A percentile compares a stretch with the other conserved stretches of the same genome.
phyloP scores from a whole-genome alignment of 2,797 vertebrate genomes.

The Catamblyrhynchus diadema region DNA sequence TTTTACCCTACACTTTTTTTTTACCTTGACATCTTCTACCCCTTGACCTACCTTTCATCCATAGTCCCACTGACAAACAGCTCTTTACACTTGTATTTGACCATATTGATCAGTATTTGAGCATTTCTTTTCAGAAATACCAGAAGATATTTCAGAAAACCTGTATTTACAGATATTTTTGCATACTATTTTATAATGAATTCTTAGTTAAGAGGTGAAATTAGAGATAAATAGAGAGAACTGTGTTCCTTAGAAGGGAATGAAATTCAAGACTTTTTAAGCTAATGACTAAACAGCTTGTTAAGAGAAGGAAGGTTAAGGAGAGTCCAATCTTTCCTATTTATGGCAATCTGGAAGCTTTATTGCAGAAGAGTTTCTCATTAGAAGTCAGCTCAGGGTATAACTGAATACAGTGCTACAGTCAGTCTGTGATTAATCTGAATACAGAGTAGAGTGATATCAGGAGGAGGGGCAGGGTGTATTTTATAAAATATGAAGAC shows the following conservation, averaged over 20 bases:
- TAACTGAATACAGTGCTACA: neutral
- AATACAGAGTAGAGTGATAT: neutral
- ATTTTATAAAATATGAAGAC: neutral
- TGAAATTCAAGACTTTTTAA: neutral
- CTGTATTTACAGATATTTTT: neutral
- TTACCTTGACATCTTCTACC: neutral
- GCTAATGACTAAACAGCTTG: neutral
- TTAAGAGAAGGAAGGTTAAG: neutral
- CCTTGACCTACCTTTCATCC: neutral
- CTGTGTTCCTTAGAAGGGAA: neutral
- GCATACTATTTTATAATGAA: neutral
- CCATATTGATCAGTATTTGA: neutral
- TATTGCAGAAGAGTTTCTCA: neutral
- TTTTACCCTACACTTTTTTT: neutral
- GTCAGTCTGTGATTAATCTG: neutral
- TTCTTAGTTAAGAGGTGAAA: neutral
- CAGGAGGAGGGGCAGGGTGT: neutral
- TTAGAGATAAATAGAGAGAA: neutral
- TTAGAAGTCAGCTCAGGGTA: neutral
- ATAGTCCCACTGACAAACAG: neutral
- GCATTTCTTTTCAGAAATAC: neutral
- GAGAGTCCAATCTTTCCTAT: neutral
- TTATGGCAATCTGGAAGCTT: neutral
- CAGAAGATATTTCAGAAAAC: neutral
- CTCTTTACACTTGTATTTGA: neutral